Conservation (phyloP, 2,113 vertebrate species). For the human (Homo sapiens) region GRCh38 chr2:548001-548500, state of each 20-base stretch:
- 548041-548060: accelerated
- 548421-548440: no score
- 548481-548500: not conserved
- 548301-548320: not conserved
- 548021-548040: accelerated
- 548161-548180: accelerated
- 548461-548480: no score
- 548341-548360: not conserved
- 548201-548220: not conserved
- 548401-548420: no score
- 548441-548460: no score
- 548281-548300: not conserved
- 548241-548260: not conserved
- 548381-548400: not conserved
- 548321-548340: not conserved
- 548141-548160: accelerated
- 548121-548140: accelerated
- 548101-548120: accelerated
- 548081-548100: accelerated
- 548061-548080: accelerated
- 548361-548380: not conserved
- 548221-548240: accelerated
- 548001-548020: accelerated
- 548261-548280: not conserved
- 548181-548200: accelerated